Conservation (phyloP, 2,888 invertebrate species). For the Melieria picta region DNA sequence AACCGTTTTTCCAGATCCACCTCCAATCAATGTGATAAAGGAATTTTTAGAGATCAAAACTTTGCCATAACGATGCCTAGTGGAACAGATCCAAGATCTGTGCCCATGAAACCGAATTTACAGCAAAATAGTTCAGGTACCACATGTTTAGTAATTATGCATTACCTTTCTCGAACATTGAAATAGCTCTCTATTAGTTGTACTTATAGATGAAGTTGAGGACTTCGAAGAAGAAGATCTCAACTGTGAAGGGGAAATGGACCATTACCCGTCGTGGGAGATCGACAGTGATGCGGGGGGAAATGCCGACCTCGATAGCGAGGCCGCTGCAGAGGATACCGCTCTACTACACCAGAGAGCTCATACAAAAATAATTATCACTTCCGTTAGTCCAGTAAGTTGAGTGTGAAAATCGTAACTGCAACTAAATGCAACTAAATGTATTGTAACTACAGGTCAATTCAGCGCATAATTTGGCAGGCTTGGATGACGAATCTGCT, state of each 20-base stretch:
- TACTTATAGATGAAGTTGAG: conserved; percentile 66
- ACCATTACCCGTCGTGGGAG: conserved; percentile 67
- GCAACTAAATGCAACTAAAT: background rate
- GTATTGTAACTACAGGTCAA: conserved; percentile 56
- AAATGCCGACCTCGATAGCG: conserved; percentile 66
- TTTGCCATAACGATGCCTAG: conserved; percentile 43
- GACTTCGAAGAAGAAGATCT: conserved; percentile 67
- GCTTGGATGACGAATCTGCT: conserved; percentile 60
- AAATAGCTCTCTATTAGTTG: conserved; percentile 52
- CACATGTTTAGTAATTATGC: background rate
- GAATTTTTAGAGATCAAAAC: conserved; percentile 36
- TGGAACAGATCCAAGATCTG: conserved; percentile 49
- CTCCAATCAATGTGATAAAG: conserved; percentile 59
- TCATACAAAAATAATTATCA: conserved; percentile 67
- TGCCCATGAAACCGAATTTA: conserved; percentile 67
- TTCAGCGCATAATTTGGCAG: conserved; percentile 64
- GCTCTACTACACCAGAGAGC: conserved; percentile 69
- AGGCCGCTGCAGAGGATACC: conserved; percentile 69
- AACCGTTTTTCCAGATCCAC: conserved; percentile 62
- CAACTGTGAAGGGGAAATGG: conserved; percentile 66
- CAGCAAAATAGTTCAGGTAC: conserved; percentile 75
- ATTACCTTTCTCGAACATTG: background rate
- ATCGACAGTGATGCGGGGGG: conserved; percentile 65
- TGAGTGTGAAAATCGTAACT: background rate
- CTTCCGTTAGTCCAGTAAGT: conserved; percentile 67